Evolutionary conservation across 2,888 invertebrate species (phyloP).

Genomic region (Mantis religiosa): DNA sequence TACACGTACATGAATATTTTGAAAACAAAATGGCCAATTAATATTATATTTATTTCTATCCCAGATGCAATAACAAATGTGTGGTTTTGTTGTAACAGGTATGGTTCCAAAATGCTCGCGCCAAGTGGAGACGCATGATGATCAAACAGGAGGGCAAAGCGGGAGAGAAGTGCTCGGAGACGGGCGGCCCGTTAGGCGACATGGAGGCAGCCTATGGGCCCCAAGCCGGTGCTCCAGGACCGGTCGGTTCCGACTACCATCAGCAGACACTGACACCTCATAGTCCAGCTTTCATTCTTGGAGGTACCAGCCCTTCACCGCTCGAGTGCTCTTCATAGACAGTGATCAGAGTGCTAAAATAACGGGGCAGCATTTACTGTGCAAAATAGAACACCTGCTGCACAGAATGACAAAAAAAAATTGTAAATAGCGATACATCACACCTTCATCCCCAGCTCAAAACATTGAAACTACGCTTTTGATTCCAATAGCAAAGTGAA

Average conservation of each 20-base stretch:
- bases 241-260: slow-evolving; percentile 5
- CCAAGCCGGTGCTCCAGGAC: slow-evolving; percentile 36
- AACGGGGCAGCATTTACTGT: no score
- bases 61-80: no score
- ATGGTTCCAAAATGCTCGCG: slow-evolving; percentile 93
- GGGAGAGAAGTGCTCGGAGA: slow-evolving; percentile 65
- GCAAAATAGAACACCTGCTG: no score
- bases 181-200: slow-evolving; percentile 54
- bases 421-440: no score
- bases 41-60: no score
- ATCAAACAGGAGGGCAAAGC: slow-evolving; percentile 72
- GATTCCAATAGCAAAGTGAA: no score
- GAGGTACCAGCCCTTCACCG: slow-evolving; percentile 65
- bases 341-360: no score
- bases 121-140: slow-evolving; percentile 88
- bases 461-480: no score
- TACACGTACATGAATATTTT: no score
- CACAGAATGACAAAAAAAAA: no score
- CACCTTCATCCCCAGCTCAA: no score
- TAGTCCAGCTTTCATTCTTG: slow-evolving; percentile 67
- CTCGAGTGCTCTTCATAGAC: slow-evolving; percentile 54
- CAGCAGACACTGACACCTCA: slow-evolving; percentile 58
- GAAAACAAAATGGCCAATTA: no score
- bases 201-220: slow-evolving; percentile 45
- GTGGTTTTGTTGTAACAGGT: slow-evolving; percentile 61